phyloP scores from a whole-genome alignment of 2,888 invertebrate genomes.

The Chironomus riparius region DNA sequence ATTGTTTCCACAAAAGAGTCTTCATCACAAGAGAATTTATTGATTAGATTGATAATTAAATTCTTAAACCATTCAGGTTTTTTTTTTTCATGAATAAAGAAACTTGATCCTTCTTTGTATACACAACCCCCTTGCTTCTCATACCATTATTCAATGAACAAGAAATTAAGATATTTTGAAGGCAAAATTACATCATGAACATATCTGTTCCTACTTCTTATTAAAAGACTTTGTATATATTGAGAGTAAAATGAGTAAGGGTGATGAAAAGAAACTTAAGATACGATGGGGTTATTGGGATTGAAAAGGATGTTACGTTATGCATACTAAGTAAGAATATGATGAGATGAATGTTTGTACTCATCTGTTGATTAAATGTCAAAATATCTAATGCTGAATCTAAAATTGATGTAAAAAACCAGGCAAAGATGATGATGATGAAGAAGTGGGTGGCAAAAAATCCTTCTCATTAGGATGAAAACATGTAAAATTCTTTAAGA shows the following conservation, averaged over 20 bases:
- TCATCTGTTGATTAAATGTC: not conserved
- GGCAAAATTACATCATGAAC: no score
- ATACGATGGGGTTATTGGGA: not conserved
- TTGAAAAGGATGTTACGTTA: not conserved
- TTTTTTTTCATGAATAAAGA: not conserved
- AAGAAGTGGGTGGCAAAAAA: no score
- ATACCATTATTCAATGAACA: no score
- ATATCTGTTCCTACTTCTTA: no score
- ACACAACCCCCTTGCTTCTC: not conserved
- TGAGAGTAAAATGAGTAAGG: not conserved
- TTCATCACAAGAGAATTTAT: slow-evolving; percentile 1
- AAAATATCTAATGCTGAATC: not conserved
- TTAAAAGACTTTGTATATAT: no score
- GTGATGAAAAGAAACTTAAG: not conserved
- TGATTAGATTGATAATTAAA: slow-evolving; percentile 25
- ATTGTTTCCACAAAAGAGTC: not conserved
- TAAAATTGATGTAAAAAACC: no score
- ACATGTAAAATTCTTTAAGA: not conserved
- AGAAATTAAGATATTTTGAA: no score
- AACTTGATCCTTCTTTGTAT: not conserved
- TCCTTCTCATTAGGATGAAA: not conserved
- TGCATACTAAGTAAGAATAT: not conserved
- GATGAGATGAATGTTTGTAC: not conserved
- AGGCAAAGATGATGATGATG: no score
- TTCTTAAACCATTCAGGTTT: not conserved